phyloP scores from a whole-genome alignment of 2,888 invertebrate genomes.

The Drosophila anomalata region DNA sequence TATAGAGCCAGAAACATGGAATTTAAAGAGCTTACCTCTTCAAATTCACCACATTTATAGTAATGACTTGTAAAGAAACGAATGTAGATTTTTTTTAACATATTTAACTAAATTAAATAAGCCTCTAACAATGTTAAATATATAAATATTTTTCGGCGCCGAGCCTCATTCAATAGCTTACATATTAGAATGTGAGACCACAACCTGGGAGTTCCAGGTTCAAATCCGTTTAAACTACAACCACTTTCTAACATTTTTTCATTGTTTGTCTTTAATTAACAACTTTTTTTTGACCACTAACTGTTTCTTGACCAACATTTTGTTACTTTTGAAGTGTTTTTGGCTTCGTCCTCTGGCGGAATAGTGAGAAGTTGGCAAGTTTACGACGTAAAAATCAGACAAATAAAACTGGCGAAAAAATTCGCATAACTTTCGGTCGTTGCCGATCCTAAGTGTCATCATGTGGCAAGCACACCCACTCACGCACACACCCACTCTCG shows the following conservation, averaged over 20 bases:
- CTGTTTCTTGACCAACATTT: neutral
- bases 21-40: too few relatives aligned
- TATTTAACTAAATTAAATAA: too few relatives aligned
- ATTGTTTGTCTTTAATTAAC: neutral
- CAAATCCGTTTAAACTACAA: neutral
- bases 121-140: neutral
- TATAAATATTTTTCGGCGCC: neutral
- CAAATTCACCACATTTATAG: too few relatives aligned
- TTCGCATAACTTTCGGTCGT: slow-evolving; percentile 40
- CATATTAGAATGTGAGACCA: neutral
- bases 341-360: neutral
- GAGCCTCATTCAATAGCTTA: neutral
- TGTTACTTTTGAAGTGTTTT: neutral
- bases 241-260: neutral
- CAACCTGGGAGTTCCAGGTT: neutral
- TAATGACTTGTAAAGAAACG: too few relatives aligned
- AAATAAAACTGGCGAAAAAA: slow-evolving; percentile 31
- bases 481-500: slow-evolving; percentile 4
- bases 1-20: too few relatives aligned
- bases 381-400: slow-evolving; percentile 31
- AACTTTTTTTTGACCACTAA: neutral
- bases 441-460: slow-evolving; percentile 41
- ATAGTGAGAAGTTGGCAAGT: slow-evolving; percentile 24
- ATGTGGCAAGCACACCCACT: slow-evolving; percentile 24
- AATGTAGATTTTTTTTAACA: too few relatives aligned